Evolutionary conservation across 2,888 invertebrate species (phyloP), one percentile per base, ranked within the genome.

Genomic region (Ophioninae sp.): DNA sequence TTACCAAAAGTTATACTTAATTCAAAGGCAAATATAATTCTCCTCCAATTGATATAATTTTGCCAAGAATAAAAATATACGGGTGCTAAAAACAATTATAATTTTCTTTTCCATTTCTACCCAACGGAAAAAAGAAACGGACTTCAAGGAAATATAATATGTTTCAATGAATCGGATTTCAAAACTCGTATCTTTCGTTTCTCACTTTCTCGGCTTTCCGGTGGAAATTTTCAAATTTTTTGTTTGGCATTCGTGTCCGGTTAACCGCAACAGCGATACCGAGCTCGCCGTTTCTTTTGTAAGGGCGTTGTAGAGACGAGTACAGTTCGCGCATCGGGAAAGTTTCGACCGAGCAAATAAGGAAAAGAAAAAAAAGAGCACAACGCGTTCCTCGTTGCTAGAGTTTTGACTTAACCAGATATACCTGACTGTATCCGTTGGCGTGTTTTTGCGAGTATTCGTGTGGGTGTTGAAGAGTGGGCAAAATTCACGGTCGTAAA

Each of bases 401-500:
- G 73, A 3, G 30, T 50, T 20, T 44, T 30, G 72, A 65, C 68
- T 64, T 8, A 65, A 81, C 65, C 61, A 21, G n/a, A 59, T 23
- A 68, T 74, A 61, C n/a, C 13, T 56, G 50, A 17, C 20, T n/a
- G 50, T 44, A 7, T 50, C 13, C 13, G 17, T 10, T n/a, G n/a
- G n/a, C n/a, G 17, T 6, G 50, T 13, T 13, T 44, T 17, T 50
- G 20, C 69, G 74, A 75, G 65, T 30, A 30, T 30, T 30, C 30
- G 30, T 72, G 41, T 44, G 57, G 44, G 62, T 56, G 56, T 37
- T 21, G 59, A 44, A 44, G 30, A 65, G 39, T 70, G 23, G 65
- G 74, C 81, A 57, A 79, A 74, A 68, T 59, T 72, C 67, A 74
- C 62, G 85, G 84, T 86, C 86, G 78, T 86, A 84, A 86, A 85